These are phyloP conservation scores for Notiomystis cincta DNA, from an alignment of 2,113 vertebrate species.

Conservation along the genomic window DNA sequence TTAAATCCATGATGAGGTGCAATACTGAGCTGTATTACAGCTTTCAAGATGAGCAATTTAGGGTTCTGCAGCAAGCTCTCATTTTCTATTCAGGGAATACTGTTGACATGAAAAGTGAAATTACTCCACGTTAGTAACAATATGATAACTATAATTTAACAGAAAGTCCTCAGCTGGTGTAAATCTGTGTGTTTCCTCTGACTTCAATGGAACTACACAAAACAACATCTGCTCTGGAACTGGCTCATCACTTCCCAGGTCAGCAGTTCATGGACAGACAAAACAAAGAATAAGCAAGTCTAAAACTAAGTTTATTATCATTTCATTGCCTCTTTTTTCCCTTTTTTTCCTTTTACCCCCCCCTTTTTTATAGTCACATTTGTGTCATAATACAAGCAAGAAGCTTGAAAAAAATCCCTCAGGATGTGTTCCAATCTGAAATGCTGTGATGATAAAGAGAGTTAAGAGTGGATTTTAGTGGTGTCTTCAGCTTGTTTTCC, in stretches of 20 bases:
- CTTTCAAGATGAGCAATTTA: neutral
- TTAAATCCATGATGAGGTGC: neutral
- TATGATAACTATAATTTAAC: constrained; percentile 34
- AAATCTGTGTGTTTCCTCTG: neutral
- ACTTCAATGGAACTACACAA: constrained; percentile 17
- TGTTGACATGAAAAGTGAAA: constrained; percentile 17
- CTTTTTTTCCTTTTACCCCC: neutral
- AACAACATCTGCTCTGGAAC: constrained; percentile 51
- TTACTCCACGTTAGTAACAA: neutral
- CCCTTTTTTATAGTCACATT: neutral
- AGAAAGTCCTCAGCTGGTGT: constrained; percentile 19
- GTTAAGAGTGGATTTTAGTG: neutral
- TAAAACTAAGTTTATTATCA: constrained; percentile 9
- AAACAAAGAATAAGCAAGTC: constrained; percentile 13
- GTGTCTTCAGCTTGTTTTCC: neutral
- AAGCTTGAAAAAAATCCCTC: neutral
- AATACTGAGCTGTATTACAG: neutral
- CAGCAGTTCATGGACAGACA: constrained; percentile 25
- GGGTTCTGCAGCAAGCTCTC: constrained; percentile 6
- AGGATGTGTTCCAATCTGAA: neutral
- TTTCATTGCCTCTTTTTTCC: neutral
- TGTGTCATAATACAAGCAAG: neutral
- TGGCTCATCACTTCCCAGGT: constrained; percentile 4
- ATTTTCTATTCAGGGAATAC: constrained; percentile 34
- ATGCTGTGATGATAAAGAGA: neutral